Evolutionary conservation across 2,113 vertebrate genomes (phyloP), one percentile per base, ranked within the genome.

Genomic region (Ptychochromis oligacanthus): DNA sequence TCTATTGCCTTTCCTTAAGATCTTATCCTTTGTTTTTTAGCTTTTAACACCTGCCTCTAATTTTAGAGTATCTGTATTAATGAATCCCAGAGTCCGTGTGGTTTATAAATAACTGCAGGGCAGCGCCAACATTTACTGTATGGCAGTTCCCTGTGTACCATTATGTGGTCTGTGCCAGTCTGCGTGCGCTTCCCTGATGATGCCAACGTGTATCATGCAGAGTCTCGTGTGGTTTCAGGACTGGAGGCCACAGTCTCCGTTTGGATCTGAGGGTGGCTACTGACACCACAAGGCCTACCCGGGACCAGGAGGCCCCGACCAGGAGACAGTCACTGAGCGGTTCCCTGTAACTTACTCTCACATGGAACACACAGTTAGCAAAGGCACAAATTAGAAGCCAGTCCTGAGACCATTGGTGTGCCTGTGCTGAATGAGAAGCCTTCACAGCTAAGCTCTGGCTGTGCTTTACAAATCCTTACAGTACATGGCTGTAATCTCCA

Each of bases 261-360:
- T 88, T 90, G 88, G 90, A 90, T 74, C 77, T 5, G 77, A 89
- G 88, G 82, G 87, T 46, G 86, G 91, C 89, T 65, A 9, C 89
- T 84, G 82, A 84, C 81, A 79, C 90, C 85, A 77, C 83, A 88
- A 22, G 60, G 14, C 80, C 86, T 58, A 24, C 24, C 20, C 11
- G 52, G 81, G 64, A 82, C 83, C 70, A 54, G 43, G 62, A 4
- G 0, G 28, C 46, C 78, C 65, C 8, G 40, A 67, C 72, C 80
- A 82, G 86, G 31, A 64, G 77, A 55, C 81, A 82, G 2, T 77
- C 78, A 77, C 0, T 6, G 10, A 70, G 75, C 67, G 82, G 31
- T 56, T 91, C 87, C 72, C 61, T 79, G 28, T 49, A 76, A 38
- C 4, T 3, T 64, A 24, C 77, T 12, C n/a, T 86, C 83, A 64